A percentile compares a stretch with the other conserved stretches of the same genome.
phyloP scores from a whole-genome alignment of 2,888 invertebrate species.

The Orchestes rusci region DNA sequence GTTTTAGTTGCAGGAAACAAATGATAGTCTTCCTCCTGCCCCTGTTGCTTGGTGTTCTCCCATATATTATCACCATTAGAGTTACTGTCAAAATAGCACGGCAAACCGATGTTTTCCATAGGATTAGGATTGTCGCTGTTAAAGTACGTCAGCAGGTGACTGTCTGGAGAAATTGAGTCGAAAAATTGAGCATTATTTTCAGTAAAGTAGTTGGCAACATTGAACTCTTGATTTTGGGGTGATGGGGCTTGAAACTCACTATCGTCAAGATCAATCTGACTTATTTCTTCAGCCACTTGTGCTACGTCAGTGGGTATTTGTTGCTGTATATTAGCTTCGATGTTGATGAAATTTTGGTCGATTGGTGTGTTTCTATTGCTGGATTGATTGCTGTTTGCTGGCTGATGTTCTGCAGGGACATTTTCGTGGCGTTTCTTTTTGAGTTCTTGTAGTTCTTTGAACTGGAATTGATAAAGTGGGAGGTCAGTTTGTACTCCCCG shows the following conservation, averaged over 20 bases:
- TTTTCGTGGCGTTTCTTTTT: slow-evolving; percentile 31
- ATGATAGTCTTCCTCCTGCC: slow-evolving; percentile 9
- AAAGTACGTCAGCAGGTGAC: slow-evolving; percentile 19
- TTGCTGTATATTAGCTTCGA: background rate
- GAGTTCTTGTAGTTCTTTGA: slow-evolving; percentile 48
- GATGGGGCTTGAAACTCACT: background rate
- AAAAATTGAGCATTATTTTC: slow-evolving; percentile 31
- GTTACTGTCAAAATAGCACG: slow-evolving; percentile 22
- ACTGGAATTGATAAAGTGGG: slow-evolving; percentile 38
- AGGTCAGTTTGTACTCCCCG: no score
- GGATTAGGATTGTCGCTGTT: slow-evolving; percentile 7
- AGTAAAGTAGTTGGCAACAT: slow-evolving; percentile 33
- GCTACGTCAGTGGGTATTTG: background rate
- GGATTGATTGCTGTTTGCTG: slow-evolving; percentile 22
- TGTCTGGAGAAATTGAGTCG: slow-evolving; percentile 28
- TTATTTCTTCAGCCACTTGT: background rate
- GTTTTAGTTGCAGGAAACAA: no score
- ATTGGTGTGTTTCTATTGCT: slow-evolving; percentile 11
- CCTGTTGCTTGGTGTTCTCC: slow-evolving; percentile 10
- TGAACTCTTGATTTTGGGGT: slow-evolving; percentile 6
- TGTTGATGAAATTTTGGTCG: background rate
- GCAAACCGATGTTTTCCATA: slow-evolving; percentile 15
- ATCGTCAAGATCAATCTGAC: background rate
- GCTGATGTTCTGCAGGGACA: slow-evolving; percentile 37
- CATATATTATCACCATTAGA: slow-evolving; percentile 8